Evolutionary conservation across 2,113 vertebrate species (phyloP), one percentile per base, ranked within the genome.

Genomic region (Mus spicilegus): DNA sequence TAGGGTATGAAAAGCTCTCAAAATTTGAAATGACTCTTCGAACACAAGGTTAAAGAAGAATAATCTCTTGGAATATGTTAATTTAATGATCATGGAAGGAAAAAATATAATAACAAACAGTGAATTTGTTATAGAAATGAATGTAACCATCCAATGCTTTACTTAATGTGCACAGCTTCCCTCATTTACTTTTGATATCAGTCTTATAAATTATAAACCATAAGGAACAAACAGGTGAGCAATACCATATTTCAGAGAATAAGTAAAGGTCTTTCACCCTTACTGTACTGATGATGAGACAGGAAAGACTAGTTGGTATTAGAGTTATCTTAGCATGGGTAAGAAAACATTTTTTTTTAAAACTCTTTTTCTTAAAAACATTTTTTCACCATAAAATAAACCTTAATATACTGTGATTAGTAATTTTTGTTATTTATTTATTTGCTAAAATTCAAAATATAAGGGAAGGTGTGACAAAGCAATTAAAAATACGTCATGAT

Each of bases 71-170:
- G 49, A 69, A 54, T 76, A 49, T 17, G 30, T 36, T 82, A 82
- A 65, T 16, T 96, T 93, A 72, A 69, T 81, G 49, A 75, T 61
- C 8, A 46, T 33, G 58, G 11, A 51, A 58, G 19, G 26, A 42
- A 65, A 67, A 67, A 36, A 69, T 87, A 90, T 17, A 10, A 89
- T 22, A 33, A 33, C 24, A 1, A 67, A 33, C 49, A 22, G 24
- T 46, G 13, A 61, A 78, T 90, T 92, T 95, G 72, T 61, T 91
- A 22, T 8, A 63, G 20, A 17, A 86, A 61, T 87, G 89, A 87
- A 46, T 56, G 36, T 36, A 81, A 49, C 11, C 63, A 89, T 20
- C 3, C 58, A 70, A 56, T 76, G 13, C 26, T 82, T 72, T 42
- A 84, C 11, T 63, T 42, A 82, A 81, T 75, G 36, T 63, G 42